Base-by-base conservation (phyloP, 2,113 vertebrate species). In the Cavia porcellus region DNA sequence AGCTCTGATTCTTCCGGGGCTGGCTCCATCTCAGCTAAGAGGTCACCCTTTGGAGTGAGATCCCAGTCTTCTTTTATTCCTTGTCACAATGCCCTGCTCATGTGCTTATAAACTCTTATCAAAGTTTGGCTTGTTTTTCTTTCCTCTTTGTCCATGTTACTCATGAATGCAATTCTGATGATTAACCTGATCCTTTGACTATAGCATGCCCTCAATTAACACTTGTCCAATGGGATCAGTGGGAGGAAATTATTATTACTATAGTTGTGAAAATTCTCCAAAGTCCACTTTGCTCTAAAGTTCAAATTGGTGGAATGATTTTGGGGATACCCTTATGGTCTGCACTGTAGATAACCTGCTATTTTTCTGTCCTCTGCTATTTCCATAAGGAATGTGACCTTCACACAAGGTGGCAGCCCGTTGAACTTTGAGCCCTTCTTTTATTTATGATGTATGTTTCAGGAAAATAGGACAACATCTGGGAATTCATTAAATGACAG, bases 401-500 rank as follows among this genome's bases (percentile, higher is more conserved):
- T 62, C 55, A 45, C 28, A n/a, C 70, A 19, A 80, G 82, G 82
- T 89, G 52, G 66, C 32, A 35, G 59, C 59, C 35, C 14, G 0
- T 3, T 64, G 92, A 92, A 83, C 90, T 68, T n/a, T 38, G 81
- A 86, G 42, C 72, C 52, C 38, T 88, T 50, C 52, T 79, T 95
- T 95, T 90, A 96, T 92, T 72, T 93, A 94, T 87, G 70, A 85
- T 72, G 6, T 85, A 7, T 61, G n/a, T 96, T 59, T 96, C 80
- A 47, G 59, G 25, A 74, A 96, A 64, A 80, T 30, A 42, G 25
- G 66, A 55, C 80, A 82, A 83, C 75, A 42, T 81, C 52, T 82
- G 96, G 96, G 93, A 74, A 96, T 96, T 96, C 85, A 87, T 93
- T 96, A 96, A 93, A 85, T 74, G 92, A 90, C 90, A 82, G 52